Evolutionary conservation across 2,113 vertebrate species (phyloP).

Genomic region (Poecile atricapillus): DNA sequence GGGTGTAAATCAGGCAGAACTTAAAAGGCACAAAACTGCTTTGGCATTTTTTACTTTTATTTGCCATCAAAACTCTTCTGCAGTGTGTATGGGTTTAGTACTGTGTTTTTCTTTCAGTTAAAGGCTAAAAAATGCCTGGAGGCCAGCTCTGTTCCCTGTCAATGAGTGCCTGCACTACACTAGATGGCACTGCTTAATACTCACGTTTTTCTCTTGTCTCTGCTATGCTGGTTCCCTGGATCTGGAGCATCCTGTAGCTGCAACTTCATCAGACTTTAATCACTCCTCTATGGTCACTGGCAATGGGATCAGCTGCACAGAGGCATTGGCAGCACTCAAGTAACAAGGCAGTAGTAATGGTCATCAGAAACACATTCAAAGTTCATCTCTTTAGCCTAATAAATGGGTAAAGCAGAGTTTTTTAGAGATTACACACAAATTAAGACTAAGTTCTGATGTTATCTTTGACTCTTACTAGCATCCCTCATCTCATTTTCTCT

Average conservation of each 20-base stretch:
- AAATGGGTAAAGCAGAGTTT: neutral
- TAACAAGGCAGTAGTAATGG: neutral
- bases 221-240: neutral
- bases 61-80: neutral
- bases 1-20: neutral
- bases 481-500: neutral
- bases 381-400: neutral
- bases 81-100: neutral
- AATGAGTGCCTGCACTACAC: neutral
- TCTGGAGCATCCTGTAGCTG: neutral
- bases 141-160: neutral
- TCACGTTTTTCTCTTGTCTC: neutral
- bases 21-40: neutral
- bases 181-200: slow-evolving; percentile 58
- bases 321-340: fast-evolving
- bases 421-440: neutral
- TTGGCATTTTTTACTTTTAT: neutral
- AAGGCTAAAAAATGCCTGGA: neutral
- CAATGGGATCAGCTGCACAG: neutral
- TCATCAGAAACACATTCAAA: neutral
- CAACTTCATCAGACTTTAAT: neutral
- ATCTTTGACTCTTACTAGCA: neutral
- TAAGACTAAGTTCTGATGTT: neutral
- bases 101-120: neutral
- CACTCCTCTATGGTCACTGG: neutral